Percentiles rank a stretch among this genome's conserved stretches.
These are phyloP conservation scores for Xerus inauris DNA, from an alignment of 2,113 vertebrate species.

Conservation along the genomic window DNA sequence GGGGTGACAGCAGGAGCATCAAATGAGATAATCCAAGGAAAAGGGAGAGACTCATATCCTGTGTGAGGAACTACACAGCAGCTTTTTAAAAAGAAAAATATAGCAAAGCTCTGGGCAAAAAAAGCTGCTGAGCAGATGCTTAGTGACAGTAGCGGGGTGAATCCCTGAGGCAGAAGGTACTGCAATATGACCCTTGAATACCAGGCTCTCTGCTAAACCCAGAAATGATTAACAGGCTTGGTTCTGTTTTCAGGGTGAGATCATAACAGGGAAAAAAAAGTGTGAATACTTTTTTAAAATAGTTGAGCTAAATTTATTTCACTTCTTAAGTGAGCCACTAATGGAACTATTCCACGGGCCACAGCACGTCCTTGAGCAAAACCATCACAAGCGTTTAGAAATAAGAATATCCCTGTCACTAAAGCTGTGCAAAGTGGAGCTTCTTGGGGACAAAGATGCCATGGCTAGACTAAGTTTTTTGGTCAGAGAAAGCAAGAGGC, in stretches of 20 bases:
- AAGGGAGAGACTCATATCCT: not conserved
- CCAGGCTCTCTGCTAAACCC: not conserved
- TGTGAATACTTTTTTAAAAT: not conserved
- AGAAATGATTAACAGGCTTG: not conserved
- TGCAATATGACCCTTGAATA: not conserved
- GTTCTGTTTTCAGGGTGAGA: constrained; percentile 50
- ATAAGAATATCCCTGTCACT: not conserved
- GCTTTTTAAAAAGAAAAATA: not conserved
- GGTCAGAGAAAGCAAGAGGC: not conserved
- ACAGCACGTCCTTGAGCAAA: not conserved
- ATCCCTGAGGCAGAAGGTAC: not conserved
- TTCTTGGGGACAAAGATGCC: not conserved
- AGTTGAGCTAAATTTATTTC: constrained; percentile 12
- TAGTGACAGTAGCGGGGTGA: not conserved
- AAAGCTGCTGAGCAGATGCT: not conserved
- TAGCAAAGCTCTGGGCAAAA: not conserved
- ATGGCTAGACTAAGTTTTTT: not conserved
- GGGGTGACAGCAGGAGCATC: not conserved
- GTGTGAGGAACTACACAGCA: not conserved
- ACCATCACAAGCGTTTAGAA: constrained; percentile 31
- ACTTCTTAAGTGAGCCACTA: constrained; percentile 53
- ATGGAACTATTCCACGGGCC: not conserved
- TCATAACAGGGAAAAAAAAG: not conserved
- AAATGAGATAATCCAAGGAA: not conserved
- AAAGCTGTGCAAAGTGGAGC: not conserved